Percentiles rank a stretch among this genome's conserved stretches.
Conservation (phyloP, 2,888 invertebrate species). For the Carpatolechia fugitivella region DNA sequence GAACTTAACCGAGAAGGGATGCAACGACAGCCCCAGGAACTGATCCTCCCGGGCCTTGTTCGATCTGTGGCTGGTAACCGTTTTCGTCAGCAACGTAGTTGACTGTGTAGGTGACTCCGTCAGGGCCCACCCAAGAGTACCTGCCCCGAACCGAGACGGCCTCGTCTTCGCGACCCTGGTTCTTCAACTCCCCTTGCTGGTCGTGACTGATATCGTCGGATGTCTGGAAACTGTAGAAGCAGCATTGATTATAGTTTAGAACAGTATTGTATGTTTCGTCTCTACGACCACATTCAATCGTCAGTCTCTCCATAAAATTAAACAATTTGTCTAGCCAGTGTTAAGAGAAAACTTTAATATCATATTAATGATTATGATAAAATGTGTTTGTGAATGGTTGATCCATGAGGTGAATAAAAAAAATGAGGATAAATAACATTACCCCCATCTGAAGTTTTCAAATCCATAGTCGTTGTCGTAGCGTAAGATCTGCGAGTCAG, state of each 20-base stretch:
- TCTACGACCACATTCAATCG: no score
- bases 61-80: conserved; percentile 48
- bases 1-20: conserved; percentile 31
- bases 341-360: no score
- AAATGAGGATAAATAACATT: conserved; percentile 21
- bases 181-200: conserved; percentile 59
- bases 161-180: conserved; percentile 21
- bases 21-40: conserved; percentile 35
- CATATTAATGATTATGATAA: no score
- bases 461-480: conserved; percentile 77
- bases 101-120: conserved; percentile 67
- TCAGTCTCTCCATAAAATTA: no score
- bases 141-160: conserved; percentile 50
- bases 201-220: conserved; percentile 64
- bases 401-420: no score
- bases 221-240: conserved; percentile 49
- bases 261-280: no score
- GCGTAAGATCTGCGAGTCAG: conserved; percentile 67
- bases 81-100: conserved; percentile 66
- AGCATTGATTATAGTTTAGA: neutral
- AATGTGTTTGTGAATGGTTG: no score
- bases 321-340: no score
- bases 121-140: conserved; percentile 68
- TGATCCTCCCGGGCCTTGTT: conserved; percentile 45
- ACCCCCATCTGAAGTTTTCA: conserved; percentile 68